Evolutionary conservation across 92 coral and sea anemone genomes (phyloP).

Genomic region (Porites cylindrica): DNA sequence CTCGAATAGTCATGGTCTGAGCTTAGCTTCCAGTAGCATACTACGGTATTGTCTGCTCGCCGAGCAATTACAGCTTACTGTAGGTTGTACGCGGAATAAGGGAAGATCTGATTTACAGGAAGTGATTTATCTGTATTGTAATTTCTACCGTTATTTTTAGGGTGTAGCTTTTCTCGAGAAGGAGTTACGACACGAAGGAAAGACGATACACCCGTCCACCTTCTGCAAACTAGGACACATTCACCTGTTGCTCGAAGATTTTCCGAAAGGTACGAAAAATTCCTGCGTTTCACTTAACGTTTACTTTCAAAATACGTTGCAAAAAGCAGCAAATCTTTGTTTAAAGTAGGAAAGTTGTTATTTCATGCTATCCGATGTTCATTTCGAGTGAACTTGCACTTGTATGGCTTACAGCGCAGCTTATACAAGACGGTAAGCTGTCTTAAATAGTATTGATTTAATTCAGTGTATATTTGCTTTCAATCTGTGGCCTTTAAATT

Average conservation of each 20-base stretch:
- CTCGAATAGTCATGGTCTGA: neutral
- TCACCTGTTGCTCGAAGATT: conserved; percentile 97
- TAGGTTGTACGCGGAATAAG: conserved; percentile 19
- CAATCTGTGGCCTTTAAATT: conserved; percentile 1
- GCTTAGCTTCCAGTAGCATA: conserved; percentile 15
- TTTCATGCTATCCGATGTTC: neutral
- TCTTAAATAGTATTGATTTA: too few relatives aligned
- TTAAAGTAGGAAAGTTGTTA: neutral
- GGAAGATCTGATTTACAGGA: neutral
- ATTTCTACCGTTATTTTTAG: conserved; percentile 46
- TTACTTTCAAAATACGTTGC: neutral
- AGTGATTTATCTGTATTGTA: neutral
- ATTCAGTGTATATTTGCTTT: neutral
- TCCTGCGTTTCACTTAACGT: neutral
- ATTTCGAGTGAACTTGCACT: neutral
- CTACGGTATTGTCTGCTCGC: conserved; percentile 3
- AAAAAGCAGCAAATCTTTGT: too few relatives aligned
- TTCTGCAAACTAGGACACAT: conserved; percentile 97
- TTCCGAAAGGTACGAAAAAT: conserved; percentile 85
- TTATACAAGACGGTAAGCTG: too few relatives aligned
- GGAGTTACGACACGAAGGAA: conserved; percentile 83
- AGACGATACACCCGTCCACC: conserved; percentile 80
- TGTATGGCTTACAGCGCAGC: neutral
- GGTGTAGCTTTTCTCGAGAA: conserved; percentile 91
- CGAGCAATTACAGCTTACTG: conserved; percentile 9